These are phyloP conservation scores for Neosilurus hyrtlii DNA, from an alignment of 2,797 vertebrate species.

Conservation along the genomic window DNA sequence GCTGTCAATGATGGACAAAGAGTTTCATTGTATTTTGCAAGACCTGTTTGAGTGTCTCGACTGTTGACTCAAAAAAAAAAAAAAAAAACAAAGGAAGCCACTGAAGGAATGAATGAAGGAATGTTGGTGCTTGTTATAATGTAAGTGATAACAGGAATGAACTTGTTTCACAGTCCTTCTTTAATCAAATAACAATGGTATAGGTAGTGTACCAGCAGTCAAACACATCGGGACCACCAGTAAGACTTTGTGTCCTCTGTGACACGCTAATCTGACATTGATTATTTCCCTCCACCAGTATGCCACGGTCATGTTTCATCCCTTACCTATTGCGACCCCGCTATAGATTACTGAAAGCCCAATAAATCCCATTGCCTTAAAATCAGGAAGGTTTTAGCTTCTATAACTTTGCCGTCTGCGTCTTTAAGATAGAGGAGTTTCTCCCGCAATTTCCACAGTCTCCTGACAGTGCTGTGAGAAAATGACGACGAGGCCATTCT, in stretches of 20 bases:
- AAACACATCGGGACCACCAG: too few species aligned
- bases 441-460: slow-evolving; percentile 5
- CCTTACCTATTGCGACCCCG: background rate
- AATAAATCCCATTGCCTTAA: background rate
- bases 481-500: slow-evolving; percentile 27
- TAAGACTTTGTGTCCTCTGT: background rate
- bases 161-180: background rate
- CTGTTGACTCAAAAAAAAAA: background rate
- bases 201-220: too few species aligned
- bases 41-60: background rate
- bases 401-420: background rate
- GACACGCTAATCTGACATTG: background rate
- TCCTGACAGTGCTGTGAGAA: slow-evolving; percentile 34
- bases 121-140: background rate
- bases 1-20: too few species aligned
- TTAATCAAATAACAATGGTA: too few species aligned
- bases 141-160: background rate
- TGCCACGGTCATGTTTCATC: background rate
- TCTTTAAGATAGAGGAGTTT: slow-evolving; percentile 11
- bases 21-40: too few species aligned
- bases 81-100: background rate
- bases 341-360: background rate
- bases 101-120: background rate
- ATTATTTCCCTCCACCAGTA: background rate
- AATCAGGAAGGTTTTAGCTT: background rate